These are phyloP conservation scores for Drosophila micromelanica DNA, from an alignment of 1,140 invertebrate species.

Conservation along the genomic window DNA sequence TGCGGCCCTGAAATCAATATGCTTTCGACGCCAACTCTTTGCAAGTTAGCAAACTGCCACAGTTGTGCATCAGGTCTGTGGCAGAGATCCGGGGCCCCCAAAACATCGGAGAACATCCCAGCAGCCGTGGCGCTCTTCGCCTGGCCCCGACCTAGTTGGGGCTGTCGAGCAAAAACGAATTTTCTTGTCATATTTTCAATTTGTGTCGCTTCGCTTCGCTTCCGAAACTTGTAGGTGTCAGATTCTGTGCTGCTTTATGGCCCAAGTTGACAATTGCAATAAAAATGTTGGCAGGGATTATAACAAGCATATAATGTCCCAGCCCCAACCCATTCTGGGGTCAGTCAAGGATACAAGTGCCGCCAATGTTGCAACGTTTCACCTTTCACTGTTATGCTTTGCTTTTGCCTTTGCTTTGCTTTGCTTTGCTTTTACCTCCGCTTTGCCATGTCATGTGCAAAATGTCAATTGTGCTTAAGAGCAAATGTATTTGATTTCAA, in stretches of 20 bases:
- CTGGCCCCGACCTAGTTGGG: conserved; percentile 59
- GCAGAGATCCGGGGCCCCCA: not conserved
- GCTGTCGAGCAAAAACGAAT: conserved; percentile 63
- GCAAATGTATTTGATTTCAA: conserved; percentile 76
- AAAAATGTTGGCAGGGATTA: conserved; percentile 80
- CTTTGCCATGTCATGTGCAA: conserved; percentile 69
- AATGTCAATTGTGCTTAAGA: conserved; percentile 78
- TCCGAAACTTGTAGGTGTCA: conserved; percentile 68
- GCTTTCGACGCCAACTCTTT: conserved; percentile 73
- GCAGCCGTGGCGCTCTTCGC: not conserved
- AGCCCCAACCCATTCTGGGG: conserved; percentile 16
- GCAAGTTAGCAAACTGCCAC: conserved; percentile 73
- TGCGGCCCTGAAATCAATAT: conserved; percentile 70
- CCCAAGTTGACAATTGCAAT: conserved; percentile 79
- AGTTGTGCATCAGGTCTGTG: conserved; percentile 46
- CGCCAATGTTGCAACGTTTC: conserved; percentile 58
- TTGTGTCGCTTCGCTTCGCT: conserved; percentile 67
- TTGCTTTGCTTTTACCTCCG: conserved; percentile 32
- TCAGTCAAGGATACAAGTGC: conserved; percentile 58
- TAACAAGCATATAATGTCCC: conserved; percentile 79
- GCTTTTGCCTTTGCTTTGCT: conserved; percentile 27
- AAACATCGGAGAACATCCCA: not conserved
- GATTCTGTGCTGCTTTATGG: conserved; percentile 73
- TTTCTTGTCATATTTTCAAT: conserved; percentile 83
- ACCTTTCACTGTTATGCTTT: conserved; percentile 50